Conservation (phyloP, 2,113 vertebrate species). For the Baryphthengus martii region DNA sequence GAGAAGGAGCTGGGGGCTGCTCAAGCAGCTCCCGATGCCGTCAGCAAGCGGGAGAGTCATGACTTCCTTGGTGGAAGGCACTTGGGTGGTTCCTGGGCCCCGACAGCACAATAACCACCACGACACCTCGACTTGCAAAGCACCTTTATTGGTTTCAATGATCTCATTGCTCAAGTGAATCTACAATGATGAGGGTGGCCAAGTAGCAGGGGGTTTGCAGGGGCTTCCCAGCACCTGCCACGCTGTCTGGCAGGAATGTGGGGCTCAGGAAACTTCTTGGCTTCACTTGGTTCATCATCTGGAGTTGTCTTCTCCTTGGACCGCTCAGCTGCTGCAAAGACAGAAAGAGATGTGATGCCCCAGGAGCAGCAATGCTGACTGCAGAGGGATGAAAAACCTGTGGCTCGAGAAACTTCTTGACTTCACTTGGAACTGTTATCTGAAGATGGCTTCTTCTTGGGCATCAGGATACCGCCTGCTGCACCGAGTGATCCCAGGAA, state of each 20-base stretch:
- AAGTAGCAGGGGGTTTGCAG: background rate
- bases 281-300: background rate
- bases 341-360: too few relatives aligned
- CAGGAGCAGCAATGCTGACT: too few relatives aligned
- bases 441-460: too few relatives aligned
- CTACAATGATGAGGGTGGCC: background rate
- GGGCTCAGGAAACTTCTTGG: background rate
- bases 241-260: background rate
- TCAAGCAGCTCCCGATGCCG: accelerated
- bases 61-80: background rate
- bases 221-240: background rate
- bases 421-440: too few relatives aligned
- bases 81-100: background rate
- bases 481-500: accelerated
- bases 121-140: background rate
- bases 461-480: too few relatives aligned
- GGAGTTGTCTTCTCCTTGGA: too few relatives aligned
- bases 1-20: background rate
- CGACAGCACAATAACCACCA: background rate
- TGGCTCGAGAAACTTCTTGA: too few relatives aligned
- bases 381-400: too few relatives aligned
- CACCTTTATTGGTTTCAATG: background rate
- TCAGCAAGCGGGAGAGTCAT: accelerated
- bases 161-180: background rate
- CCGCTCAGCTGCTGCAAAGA: too few relatives aligned